Conservation (phyloP, 1,140 invertebrate species). For the Drosophila arizonae region DNA sequence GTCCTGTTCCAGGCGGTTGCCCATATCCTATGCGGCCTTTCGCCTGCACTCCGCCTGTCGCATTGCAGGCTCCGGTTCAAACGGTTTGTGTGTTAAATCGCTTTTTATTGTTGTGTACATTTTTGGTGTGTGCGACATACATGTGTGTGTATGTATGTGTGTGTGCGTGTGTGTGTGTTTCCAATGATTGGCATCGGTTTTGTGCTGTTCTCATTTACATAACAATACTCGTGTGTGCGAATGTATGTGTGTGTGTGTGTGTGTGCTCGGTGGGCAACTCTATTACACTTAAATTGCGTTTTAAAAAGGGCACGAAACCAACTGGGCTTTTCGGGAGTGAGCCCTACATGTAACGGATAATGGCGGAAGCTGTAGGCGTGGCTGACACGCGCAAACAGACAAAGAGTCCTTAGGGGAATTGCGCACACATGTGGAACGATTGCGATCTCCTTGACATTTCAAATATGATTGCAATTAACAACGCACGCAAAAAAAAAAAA, state of each 20-base stretch:
- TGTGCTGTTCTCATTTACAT: constrained; percentile 63
- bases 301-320: constrained; percentile 54
- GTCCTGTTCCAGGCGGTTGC: constrained; percentile 10
- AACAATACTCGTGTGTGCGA: constrained; percentile 15
- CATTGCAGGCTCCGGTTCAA: constrained; percentile 74
- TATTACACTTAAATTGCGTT: constrained; percentile 79
- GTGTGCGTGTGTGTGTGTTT: constrained; percentile 46
- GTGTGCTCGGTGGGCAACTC: constrained; percentile 66
- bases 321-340: constrained; percentile 28
- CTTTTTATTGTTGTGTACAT: constrained; percentile 78
- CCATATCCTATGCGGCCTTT: constrained; percentile 37
- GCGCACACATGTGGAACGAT: constrained; percentile 66
- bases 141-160: constrained; percentile 7
- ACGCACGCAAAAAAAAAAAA: constrained; percentile 8
- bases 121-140: constrained; percentile 37
- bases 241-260: constrained; percentile 30
- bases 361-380: constrained; percentile 4
- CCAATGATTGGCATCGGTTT: constrained; percentile 69
- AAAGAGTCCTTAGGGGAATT: constrained; percentile 49
- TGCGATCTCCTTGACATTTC: constrained; percentile 52
- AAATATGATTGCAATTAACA: constrained; percentile 46
- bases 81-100: constrained; percentile 70
- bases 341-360: constrained; percentile 13
- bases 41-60: constrained; percentile 46
- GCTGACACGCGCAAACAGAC: constrained; percentile 7